phyloP scores from a whole-genome alignment of 2,797 vertebrate genomes.

The Cirrhinus mrigala region DNA sequence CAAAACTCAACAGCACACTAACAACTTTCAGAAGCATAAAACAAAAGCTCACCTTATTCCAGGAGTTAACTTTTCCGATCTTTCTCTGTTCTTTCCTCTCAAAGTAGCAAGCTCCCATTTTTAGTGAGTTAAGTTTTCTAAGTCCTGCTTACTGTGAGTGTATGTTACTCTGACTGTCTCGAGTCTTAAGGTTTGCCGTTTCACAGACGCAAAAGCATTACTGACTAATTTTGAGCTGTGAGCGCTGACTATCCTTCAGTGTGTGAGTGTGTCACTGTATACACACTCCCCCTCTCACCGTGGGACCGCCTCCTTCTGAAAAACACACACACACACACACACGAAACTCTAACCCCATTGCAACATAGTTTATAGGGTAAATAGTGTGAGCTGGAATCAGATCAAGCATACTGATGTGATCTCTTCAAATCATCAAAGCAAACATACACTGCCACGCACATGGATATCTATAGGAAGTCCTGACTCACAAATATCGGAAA shows the following conservation, averaged over 20 bases:
- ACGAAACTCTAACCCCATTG: constrained; percentile 37
- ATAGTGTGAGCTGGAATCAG: constrained; percentile 54
- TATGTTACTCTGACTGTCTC: constrained; percentile 33
- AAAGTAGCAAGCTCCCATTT: constrained; percentile 84
- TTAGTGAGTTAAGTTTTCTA: constrained; percentile 60
- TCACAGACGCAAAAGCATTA: constrained; percentile 65
- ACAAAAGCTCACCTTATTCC: constrained; percentile 78
- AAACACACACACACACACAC: constrained; percentile 32
- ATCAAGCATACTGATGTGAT: constrained; percentile 55
- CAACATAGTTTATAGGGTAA: constrained; percentile 66
- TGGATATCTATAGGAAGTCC: not conserved
- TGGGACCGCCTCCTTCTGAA: constrained; percentile 45
- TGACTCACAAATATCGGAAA: not conserved
- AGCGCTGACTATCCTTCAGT: constrained; percentile 66
- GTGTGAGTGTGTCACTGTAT: constrained; percentile 50
- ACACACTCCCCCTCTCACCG: constrained; percentile 48
- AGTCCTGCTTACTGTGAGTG: constrained; percentile 63
- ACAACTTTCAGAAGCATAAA: not conserved
- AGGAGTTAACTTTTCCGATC: constrained; percentile 78
- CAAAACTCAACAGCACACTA: not conserved
- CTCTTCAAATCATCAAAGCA: constrained; percentile 57
- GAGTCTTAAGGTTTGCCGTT: constrained; percentile 63
- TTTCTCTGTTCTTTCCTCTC: constrained; percentile 81
- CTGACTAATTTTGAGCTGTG: constrained; percentile 58
- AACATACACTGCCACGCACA: constrained; percentile 13